Conservation (phyloP, 2,888 invertebrate genomes). For the Abscondita cerata region DNA sequence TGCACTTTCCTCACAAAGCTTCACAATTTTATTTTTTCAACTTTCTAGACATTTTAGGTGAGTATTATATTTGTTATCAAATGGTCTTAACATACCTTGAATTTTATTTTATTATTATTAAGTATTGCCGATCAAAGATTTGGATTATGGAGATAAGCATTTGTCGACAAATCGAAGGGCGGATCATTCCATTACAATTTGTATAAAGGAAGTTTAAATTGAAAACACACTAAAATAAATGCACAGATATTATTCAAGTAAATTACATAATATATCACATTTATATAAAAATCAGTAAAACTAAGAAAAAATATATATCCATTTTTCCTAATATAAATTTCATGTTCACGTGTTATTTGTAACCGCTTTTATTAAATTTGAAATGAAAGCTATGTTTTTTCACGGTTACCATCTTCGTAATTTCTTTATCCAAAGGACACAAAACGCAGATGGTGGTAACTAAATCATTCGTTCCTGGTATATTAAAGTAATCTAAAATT, state of each 20-base stretch:
- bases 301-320: slow-evolving; percentile 33
- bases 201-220: too few species aligned
- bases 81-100: neutral
- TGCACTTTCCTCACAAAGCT: slow-evolving; percentile 37
- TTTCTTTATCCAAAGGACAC: slow-evolving; percentile 51
- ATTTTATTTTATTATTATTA: too few species aligned
- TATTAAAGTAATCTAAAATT: slow-evolving; percentile 53
- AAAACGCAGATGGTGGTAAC: slow-evolving; percentile 51
- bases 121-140: slow-evolving; percentile 21
- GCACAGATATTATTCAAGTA: slow-evolving; percentile 17
- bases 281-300: slow-evolving; percentile 23
- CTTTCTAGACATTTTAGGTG: too few species aligned
- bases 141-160: slow-evolving; percentile 25
- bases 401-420: slow-evolving; percentile 50
- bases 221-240: too few species aligned
- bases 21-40: slow-evolving; percentile 26
- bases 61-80: neutral
- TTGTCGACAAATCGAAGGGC: too few species aligned
- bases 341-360: slow-evolving; percentile 43
- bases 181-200: too few species aligned
- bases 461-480: slow-evolving; percentile 51
- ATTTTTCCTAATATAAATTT: slow-evolving; percentile 32
- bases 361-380: slow-evolving; percentile 52
- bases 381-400: slow-evolving; percentile 53
- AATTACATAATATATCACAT: slow-evolving; percentile 18